These are phyloP conservation scores for Oxyura jamaicensis DNA, from an alignment of 2,113 vertebrate species.

Conservation along the genomic window DNA sequence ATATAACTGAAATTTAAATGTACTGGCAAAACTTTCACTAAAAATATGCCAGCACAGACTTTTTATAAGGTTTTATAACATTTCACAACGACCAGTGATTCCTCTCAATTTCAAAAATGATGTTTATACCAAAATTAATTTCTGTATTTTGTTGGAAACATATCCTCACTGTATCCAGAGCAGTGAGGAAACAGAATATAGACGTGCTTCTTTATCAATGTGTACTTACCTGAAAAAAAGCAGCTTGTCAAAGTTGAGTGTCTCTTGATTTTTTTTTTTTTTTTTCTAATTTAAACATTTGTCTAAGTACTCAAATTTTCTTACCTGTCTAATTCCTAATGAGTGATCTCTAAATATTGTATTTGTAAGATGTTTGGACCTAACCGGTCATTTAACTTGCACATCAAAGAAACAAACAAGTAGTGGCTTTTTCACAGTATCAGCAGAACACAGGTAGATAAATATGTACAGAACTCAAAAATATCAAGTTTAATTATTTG, in stretches of 20 bases:
- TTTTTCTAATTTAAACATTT: neutral
- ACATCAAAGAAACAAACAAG: conserved; percentile 7
- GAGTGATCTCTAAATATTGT: neutral
- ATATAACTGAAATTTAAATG: neutral
- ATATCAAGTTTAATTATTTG: conserved; percentile 6
- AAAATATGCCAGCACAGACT: neutral
- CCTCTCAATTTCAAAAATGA: neutral
- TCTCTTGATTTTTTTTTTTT: neutral
- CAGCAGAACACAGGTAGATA: neutral
- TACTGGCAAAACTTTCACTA: neutral
- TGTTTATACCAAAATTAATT: neutral
- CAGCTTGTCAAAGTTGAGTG: neutral
- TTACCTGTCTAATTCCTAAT: neutral
- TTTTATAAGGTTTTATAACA: neutral
- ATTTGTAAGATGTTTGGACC: neutral
- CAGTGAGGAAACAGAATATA: neutral
- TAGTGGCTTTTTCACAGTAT: neutral
- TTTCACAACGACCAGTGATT: neutral
- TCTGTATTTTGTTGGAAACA: neutral
- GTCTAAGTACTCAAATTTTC: neutral
- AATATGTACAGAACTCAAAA: neutral
- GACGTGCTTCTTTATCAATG: neutral
- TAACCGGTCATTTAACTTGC: neutral
- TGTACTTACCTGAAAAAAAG: neutral
- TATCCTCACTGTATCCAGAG: neutral